Conservation (phyloP, 2,113 vertebrate genomes). For the Nycticryphes semicollaris region DNA sequence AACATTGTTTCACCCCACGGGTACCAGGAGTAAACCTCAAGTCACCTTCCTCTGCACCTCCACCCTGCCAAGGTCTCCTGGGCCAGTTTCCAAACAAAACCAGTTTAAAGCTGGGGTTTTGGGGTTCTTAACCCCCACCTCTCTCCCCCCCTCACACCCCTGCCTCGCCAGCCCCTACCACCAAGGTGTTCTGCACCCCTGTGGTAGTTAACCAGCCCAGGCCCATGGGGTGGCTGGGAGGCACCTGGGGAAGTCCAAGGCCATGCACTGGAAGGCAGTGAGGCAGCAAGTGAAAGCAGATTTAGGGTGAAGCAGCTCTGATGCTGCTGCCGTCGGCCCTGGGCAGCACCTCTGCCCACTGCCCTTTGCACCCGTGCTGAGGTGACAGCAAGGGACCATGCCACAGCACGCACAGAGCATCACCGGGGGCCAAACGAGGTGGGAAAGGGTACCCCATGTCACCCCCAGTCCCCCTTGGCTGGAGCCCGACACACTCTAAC, state of each 20-base stretch:
- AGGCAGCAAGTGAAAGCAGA: background rate
- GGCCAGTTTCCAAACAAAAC: background rate
- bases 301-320: background rate
- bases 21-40: background rate
- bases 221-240: background rate
- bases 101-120: background rate
- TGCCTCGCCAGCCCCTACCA: background rate
- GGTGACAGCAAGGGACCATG: background rate
- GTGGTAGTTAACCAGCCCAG: background rate
- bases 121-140: no score
- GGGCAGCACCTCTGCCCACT: background rate
- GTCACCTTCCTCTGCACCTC: background rate
- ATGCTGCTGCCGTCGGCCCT: background rate
- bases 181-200: background rate
- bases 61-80: background rate
- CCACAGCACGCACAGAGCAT: accelerated
- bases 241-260: background rate
- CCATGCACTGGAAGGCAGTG: accelerated
- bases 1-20: background rate
- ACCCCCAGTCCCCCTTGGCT: no score
- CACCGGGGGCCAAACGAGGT: accelerated
- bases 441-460: no score
- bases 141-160: accelerated
- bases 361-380: background rate
- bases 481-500: accelerated